phyloP scores from a whole-genome alignment of 2,888 invertebrate genomes.

The Spialia ferax region DNA sequence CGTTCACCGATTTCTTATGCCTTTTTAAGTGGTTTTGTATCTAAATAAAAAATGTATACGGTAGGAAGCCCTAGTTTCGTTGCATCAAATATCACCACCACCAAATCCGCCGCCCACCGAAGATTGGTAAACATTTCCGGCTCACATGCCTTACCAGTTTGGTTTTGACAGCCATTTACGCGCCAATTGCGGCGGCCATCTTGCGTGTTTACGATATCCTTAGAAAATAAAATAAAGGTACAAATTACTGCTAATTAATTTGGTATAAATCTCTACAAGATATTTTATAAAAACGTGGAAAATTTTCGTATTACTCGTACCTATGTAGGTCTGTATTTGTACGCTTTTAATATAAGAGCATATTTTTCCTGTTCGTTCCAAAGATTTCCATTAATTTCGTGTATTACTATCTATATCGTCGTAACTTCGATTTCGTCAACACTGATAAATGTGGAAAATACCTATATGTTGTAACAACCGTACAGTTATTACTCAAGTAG shows the following conservation, averaged over 20 bases:
- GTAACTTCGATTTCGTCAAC: slow-evolving; percentile 39
- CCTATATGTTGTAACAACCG: slow-evolving; percentile 30
- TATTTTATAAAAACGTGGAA: not conserved
- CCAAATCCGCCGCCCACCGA: slow-evolving; percentile 60
- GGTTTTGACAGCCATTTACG: slow-evolving; percentile 49
- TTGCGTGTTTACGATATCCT: slow-evolving; percentile 34
- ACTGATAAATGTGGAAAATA: slow-evolving; percentile 11
- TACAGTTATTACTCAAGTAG: too few relatives aligned
- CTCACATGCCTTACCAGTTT: slow-evolving; percentile 66
- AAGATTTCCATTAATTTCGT: slow-evolving; percentile 37
- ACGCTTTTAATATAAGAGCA: not conserved
- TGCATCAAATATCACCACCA: slow-evolving; percentile 44
- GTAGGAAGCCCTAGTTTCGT: slow-evolving; percentile 33
- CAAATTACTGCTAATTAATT: not conserved
- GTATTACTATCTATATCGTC: slow-evolving; percentile 18
- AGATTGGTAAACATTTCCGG: slow-evolving; percentile 77
- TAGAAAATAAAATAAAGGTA: slow-evolving; percentile 25
- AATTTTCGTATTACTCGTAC: not conserved
- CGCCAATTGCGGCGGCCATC: slow-evolving; percentile 64
- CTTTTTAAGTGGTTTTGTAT: slow-evolving; percentile 16
- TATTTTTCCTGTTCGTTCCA: slow-evolving; percentile 9
- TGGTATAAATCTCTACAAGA: not conserved
- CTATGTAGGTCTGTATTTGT: too few relatives aligned
- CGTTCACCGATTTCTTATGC: not conserved
- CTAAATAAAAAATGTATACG: slow-evolving; percentile 15